Evolutionary conservation across 2,888 invertebrate species (phyloP).

Genomic region (Crossocerus cetratus): DNA sequence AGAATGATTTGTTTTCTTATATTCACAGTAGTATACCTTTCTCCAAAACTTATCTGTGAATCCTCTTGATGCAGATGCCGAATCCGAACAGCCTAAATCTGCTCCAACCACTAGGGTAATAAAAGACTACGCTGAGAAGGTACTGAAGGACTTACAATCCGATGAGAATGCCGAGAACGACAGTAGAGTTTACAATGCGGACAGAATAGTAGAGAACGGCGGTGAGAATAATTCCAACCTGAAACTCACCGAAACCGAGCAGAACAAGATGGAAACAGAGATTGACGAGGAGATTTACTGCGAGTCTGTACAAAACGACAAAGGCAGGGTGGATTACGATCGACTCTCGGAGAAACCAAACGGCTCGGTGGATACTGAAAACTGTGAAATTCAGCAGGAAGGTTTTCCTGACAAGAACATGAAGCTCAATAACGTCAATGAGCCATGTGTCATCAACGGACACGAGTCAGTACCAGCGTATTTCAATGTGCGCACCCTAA

Average conservation of each 20-base stretch:
- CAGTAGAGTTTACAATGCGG: slow-evolving; percentile 23
- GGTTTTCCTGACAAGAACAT: slow-evolving; percentile 22
- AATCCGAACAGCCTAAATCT: slow-evolving; percentile 35
- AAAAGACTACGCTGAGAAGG: slow-evolving; percentile 65
- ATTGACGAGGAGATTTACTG: slow-evolving; percentile 12
- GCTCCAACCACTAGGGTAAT: slow-evolving; percentile 47
- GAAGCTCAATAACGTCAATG: slow-evolving; percentile 27
- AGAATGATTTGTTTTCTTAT: no score
- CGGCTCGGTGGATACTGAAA: slow-evolving; percentile 52
- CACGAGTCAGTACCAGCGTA: slow-evolving; percentile 51
- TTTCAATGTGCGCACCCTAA: slow-evolving; percentile 59
- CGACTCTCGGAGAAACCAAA: slow-evolving; percentile 54
- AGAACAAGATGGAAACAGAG: slow-evolving; percentile 24
- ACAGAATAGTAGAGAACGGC: slow-evolving; percentile 45
- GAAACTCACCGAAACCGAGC: slow-evolving; percentile 16
- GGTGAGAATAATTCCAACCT: slow-evolving; percentile 31
- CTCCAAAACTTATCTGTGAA: slow-evolving; percentile 2
- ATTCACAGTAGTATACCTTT: not conserved
- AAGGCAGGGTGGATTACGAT: slow-evolving; percentile 12
- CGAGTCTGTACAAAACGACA: slow-evolving; percentile 32
- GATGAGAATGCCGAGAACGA: slow-evolving; percentile 41
- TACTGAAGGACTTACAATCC: slow-evolving; percentile 61
- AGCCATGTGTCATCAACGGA: slow-evolving; percentile 53
- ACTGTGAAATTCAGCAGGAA: slow-evolving; percentile 32
- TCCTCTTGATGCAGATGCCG: slow-evolving; percentile 28